Evolutionary conservation across 2,888 invertebrate genomes (phyloP).

Genomic region (Gnatocerus cornutus): DNA sequence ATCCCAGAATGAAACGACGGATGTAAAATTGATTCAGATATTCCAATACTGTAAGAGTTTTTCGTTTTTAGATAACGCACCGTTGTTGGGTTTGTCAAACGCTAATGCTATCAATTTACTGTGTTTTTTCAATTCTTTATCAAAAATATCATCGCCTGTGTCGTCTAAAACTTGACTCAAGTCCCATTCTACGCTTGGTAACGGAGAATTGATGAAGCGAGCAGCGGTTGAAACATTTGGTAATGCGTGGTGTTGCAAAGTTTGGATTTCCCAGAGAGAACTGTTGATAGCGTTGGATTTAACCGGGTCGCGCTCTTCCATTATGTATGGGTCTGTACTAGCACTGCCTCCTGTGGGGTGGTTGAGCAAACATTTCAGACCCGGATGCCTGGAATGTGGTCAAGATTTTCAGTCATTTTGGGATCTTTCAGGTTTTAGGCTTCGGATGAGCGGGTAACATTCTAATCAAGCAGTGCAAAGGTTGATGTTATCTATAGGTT

Average conservation of each 20-base stretch:
- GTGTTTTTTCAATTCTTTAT: constrained; percentile 83
- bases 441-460: too few species aligned
- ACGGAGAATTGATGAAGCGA: constrained; percentile 78
- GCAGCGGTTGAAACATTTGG: constrained; percentile 84
- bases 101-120: constrained; percentile 84
- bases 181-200: constrained; percentile 82
- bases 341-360: constrained; percentile 72
- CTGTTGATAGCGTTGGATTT: constrained; percentile 89
- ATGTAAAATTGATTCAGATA: constrained; percentile 56
- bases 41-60: constrained; percentile 82
- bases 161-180: constrained; percentile 79
- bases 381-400: constrained; percentile 79
- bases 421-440: too few species aligned
- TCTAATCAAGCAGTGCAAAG: too few species aligned
- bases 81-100: constrained; percentile 81
- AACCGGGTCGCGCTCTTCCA: constrained; percentile 85
- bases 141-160: constrained; percentile 81
- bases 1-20: constrained; percentile 13
- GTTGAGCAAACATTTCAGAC: constrained; percentile 80
- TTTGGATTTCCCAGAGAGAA: constrained; percentile 93
- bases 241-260: constrained; percentile 82
- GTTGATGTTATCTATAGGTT: too few species aligned
- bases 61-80: constrained; percentile 76
- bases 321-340: constrained; percentile 87
- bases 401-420: not conserved